Evolutionary conservation across 2,113 vertebrate species (phyloP).

Genomic region (Entelurus aequoreus): DNA sequence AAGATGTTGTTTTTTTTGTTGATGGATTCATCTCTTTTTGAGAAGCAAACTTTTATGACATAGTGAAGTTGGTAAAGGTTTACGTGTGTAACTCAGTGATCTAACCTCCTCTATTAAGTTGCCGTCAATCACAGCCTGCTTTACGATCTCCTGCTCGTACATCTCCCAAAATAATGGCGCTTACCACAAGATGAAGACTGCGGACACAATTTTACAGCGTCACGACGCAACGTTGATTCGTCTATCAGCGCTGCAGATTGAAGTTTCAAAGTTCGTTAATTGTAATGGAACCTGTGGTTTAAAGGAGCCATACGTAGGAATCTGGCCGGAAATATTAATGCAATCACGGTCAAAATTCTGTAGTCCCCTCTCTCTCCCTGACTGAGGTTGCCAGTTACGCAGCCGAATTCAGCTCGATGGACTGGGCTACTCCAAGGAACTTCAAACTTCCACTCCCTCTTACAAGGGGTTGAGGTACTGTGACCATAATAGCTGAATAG

Average conservation of each 20-base stretch:
- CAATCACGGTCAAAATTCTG: no score
- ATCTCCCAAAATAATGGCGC: conserved; percentile 49
- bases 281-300: conserved; percentile 2
- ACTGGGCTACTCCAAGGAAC: no score
- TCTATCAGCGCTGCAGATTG: conserved; percentile 19
- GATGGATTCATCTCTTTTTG: conserved; percentile 67
- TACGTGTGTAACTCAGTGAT: conserved; percentile 75
- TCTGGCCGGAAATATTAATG: no score
- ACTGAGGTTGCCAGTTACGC: no score
- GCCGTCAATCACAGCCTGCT: conserved; percentile 54
- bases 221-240: conserved; percentile 46
- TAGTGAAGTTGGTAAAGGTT: conserved; percentile 75
- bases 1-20: conserved; percentile 21
- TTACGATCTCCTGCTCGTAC: conserved; percentile 62
- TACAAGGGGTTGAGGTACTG: no score
- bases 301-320: background rate
- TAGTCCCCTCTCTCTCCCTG: no score
- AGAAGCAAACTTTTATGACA: conserved; percentile 73
- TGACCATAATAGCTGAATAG: no score
- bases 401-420: no score
- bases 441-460: no score
- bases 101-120: conserved; percentile 67
- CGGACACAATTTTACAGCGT: conserved; percentile 53
- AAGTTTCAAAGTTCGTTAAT: conserved; percentile 4
- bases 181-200: conserved; percentile 51